Conservation (phyloP, 2,113 vertebrate genomes). For the Diglossa brunneiventris region DNA sequence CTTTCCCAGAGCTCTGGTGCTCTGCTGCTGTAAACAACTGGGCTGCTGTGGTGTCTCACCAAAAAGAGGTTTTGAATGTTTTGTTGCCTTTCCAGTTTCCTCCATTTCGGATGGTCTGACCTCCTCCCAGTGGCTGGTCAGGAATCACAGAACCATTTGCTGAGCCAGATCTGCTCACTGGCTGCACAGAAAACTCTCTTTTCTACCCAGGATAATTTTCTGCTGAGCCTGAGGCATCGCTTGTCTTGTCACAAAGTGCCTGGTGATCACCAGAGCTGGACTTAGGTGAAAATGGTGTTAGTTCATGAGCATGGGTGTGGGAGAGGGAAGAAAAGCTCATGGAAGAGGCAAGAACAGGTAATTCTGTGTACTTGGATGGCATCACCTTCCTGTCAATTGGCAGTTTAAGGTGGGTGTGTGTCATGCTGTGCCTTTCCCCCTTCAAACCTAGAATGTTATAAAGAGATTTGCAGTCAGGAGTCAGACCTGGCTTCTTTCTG, state of each 20-base stretch:
- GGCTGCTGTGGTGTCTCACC: not conserved
- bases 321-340: not conserved
- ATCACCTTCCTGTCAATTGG: not conserved
- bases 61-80: not conserved
- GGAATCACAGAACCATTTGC: not conserved
- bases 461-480: not conserved
- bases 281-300: not conserved
- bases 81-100: not conserved
- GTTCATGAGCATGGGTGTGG: not conserved
- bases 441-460: not conserved
- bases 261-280: not conserved
- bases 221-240: not conserved
- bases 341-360: not conserved
- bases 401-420: fast-evolving
- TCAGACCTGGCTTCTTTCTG: not conserved
- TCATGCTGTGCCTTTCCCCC: not conserved
- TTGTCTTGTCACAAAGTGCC: not conserved
- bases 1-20: not conserved
- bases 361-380: not conserved
- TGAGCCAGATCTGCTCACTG: not conserved
- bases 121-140: not conserved
- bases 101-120: not conserved
- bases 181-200: not conserved
- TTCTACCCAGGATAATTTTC: not conserved
- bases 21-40: not conserved